Conservation (phyloP, 1,140 invertebrate species). For the Listronotus bonariensis region DNA sequence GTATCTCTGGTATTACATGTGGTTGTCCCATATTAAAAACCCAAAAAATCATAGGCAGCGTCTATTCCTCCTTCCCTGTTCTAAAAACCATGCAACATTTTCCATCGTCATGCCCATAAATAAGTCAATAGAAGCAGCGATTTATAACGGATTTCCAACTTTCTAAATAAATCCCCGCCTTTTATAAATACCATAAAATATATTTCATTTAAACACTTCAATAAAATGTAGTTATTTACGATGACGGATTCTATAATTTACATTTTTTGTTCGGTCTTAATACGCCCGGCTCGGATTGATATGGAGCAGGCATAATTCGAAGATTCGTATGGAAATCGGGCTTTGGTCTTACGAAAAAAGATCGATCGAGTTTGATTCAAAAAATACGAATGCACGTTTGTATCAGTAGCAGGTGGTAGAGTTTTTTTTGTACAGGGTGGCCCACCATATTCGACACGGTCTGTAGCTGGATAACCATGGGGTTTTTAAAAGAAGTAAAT, state of each 20-base stretch:
- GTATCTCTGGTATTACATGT: no score
- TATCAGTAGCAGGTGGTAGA: no score
- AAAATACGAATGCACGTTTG: not conserved
- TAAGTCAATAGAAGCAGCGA: conserved; percentile 41
- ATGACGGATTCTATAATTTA: conserved; percentile 48
- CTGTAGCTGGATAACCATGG: no score
- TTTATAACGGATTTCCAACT: conserved; percentile 45
- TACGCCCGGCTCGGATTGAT: conserved; percentile 36
- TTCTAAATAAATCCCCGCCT: conserved; percentile 46
- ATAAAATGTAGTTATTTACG: conserved; percentile 48
- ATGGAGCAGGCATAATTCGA: conserved; percentile 29
- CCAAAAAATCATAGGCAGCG: no score
- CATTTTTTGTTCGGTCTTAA: conserved; percentile 37
- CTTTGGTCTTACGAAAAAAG: not conserved
- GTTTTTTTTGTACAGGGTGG: no score
- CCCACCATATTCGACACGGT: no score
- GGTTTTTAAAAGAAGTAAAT: no score
- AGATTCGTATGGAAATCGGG: conserved; percentile 22
- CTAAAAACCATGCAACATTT: conserved; percentile 10
- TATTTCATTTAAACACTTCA: conserved; percentile 47
- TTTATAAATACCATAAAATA: conserved; percentile 49
- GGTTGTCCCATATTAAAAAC: no score
- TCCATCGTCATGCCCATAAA: conserved; percentile 47
- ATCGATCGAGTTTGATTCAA: not conserved
- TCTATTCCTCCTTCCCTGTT: conserved; percentile 16